Conservation (phyloP, 1,140 invertebrate genomes). For the Bombus soroeensis region DNA sequence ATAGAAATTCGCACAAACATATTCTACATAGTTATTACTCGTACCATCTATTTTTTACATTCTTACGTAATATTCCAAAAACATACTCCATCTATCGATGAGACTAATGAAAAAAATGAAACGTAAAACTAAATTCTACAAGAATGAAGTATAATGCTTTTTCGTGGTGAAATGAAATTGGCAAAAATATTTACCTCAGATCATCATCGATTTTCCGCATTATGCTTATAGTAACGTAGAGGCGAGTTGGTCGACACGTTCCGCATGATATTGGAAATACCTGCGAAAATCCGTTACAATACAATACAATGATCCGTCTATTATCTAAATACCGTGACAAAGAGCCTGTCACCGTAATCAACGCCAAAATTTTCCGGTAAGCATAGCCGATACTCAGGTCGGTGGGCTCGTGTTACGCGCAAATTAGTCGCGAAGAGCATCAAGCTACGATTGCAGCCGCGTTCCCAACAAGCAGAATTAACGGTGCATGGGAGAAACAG, state of each 20-base stretch:
- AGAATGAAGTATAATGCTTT: not conserved
- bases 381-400: slow-evolving; percentile 53
- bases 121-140: not conserved
- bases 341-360: slow-evolving; percentile 62
- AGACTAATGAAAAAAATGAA: not conserved
- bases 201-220: slow-evolving; percentile 6
- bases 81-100: no score
- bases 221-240: not conserved
- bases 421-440: slow-evolving; percentile 59
- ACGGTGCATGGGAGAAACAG: slow-evolving; percentile 28
- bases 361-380: slow-evolving; percentile 58
- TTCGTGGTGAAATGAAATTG: not conserved
- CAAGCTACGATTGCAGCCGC: slow-evolving; percentile 31
- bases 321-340: slow-evolving; percentile 65
- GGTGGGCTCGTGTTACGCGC: slow-evolving; percentile 53
- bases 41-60: no score
- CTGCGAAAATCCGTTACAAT: slow-evolving; percentile 61
- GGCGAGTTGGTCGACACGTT: slow-evolving; percentile 6
- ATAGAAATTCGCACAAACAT: not conserved
- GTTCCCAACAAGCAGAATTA: slow-evolving; percentile 48
- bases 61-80: not conserved
- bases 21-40: not conserved
- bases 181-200: not conserved
- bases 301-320: slow-evolving; percentile 65
- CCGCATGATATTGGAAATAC: slow-evolving; percentile 54